phyloP scores from a whole-genome alignment of 2,113 vertebrate species.

The Spea bombifrons region DNA sequence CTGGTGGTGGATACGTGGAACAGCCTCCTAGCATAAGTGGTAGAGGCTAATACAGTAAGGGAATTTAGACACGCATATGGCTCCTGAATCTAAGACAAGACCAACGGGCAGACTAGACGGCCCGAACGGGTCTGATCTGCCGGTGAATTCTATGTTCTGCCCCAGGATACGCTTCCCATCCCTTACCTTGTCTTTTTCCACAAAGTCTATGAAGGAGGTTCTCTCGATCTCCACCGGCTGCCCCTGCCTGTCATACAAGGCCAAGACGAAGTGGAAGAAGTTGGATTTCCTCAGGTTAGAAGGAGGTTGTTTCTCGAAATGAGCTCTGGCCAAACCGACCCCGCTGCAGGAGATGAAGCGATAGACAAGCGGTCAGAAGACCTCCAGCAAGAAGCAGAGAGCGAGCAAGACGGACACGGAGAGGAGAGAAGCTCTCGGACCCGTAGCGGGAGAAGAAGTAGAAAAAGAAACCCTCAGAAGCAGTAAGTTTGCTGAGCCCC shows the following conservation, averaged over 20 bases:
- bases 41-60: too few species aligned
- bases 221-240: slow-evolving; percentile 96
- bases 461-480: too few species aligned
- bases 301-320: slow-evolving; percentile 96
- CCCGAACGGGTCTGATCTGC: too few species aligned
- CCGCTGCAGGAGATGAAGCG: slow-evolving; percentile 66
- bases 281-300: slow-evolving; percentile 96
- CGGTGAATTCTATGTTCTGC: too few species aligned
- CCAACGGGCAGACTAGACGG: too few species aligned
- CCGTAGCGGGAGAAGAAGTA: too few species aligned
- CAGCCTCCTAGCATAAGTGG: too few species aligned
- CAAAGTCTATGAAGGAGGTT: slow-evolving; percentile 92
- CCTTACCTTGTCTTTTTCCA: slow-evolving; percentile 91
- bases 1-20: too few species aligned
- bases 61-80: too few species aligned
- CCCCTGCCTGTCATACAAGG: slow-evolving; percentile 92
- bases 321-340: slow-evolving; percentile 85
- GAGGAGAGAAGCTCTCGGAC: too few species aligned
- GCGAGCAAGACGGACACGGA: background rate
- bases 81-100: too few species aligned
- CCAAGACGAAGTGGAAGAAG: slow-evolving; percentile 97
- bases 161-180: background rate
- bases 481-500: too few species aligned
- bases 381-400: background rate
- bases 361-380: background rate